Percentiles rank a stretch among this genome's conserved stretches.
Conservation (phyloP, 2,888 invertebrate species). For the Athalia cordata region DNA sequence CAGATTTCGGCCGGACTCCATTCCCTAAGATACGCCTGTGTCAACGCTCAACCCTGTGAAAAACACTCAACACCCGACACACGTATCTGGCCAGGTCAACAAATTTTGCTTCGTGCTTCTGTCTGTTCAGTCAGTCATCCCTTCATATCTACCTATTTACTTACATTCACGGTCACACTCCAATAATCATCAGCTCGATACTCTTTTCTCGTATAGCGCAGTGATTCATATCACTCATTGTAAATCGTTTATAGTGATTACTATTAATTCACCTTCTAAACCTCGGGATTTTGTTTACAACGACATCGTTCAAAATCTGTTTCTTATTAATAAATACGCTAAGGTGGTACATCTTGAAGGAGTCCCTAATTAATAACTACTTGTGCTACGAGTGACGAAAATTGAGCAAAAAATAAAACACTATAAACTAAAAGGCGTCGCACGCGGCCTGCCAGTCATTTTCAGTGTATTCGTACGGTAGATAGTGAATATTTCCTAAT, state of each 20-base stretch:
- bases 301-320: neutral
- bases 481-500: too few species aligned
- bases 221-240: conserved; percentile 13
- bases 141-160: conserved; percentile 14
- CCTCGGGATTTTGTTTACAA: neutral
- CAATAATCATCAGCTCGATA: too few species aligned
- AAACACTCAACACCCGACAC: neutral
- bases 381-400: too few species aligned
- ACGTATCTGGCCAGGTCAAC: conserved; percentile 1
- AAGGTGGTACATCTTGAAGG: too few species aligned
- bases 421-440: too few species aligned
- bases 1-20: conserved; percentile 1
- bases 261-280: neutral
- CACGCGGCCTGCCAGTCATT: too few species aligned
- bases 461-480: too few species aligned
- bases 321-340: too few species aligned
- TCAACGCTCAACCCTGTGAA: conserved; percentile 13
- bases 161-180: neutral
- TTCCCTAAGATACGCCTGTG: conserved; percentile 8
- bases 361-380: too few species aligned
- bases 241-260: conserved; percentile 5
- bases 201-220: neutral
- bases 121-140: neutral
- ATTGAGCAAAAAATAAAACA: too few species aligned
- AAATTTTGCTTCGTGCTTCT: conserved; percentile 6